Evolutionary conservation across 1,140 invertebrate genomes (phyloP), one percentile per base, ranked within the genome.

Genomic region (Diabrotica undecimpunctata): DNA sequence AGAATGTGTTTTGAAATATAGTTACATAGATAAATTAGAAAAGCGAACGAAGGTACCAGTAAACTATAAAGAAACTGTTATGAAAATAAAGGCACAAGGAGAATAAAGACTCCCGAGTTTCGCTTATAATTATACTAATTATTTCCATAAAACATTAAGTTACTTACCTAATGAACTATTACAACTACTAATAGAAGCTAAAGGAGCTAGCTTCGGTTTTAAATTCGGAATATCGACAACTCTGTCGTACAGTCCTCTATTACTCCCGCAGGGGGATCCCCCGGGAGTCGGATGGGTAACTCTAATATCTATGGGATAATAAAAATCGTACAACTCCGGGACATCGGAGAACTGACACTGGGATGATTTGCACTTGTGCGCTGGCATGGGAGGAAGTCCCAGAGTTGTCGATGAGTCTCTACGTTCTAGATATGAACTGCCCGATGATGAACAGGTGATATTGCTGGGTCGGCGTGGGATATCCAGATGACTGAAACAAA

Each of bases 371-470:
- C 84, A 66, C 69, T 74, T 76, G 66, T 78, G 76, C 12, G 67
- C 70, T 51, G 76, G 74, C 53, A 78, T 52, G 81, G 79, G 70
- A 69, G 85, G 84, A 79, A 90, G 75, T 13, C 70, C 86, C 70
- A 90, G 84, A 57, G 87, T 87, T 62, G 90, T 86, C 11, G 90
- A 88, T 5, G 90, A 91, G 63, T 87, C 89, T 64, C 90, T 84
- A 54, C 89, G 83, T 74, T 92, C 90, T 69, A 92, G 80, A 73
- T 92, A 92, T 52, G 89, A 90, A 76, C 89, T 91, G 57, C 88
- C 90, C 11, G 89, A 90, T 73, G 89, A 91, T 69, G 89, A 92
- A 75, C 89, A 91, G 10, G 90, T 92, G 65, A 90, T 87, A 54
- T 89, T 90, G 74, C 90, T 92, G 62, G 88, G 83, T 10, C 90